Evolutionary conservation across 2,888 invertebrate species (phyloP).

Genomic region (Mimumesa dahlbomi): DNA sequence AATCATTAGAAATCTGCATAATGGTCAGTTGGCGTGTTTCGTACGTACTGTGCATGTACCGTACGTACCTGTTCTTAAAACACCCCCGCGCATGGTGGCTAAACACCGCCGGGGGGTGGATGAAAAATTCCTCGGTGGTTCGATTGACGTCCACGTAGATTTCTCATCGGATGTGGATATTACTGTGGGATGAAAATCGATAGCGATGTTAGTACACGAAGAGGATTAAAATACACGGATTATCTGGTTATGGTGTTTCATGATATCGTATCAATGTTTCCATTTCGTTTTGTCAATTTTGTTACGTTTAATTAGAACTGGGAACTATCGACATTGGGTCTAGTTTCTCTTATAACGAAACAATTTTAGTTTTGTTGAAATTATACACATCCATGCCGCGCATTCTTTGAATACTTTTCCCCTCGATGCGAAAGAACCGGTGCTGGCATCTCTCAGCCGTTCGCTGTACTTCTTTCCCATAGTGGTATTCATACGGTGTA

Average conservation of each 20-base stretch:
- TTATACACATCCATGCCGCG: too few relatives aligned
- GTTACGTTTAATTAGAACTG: too few relatives aligned
- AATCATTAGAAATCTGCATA: constrained; percentile 72
- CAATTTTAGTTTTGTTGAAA: too few relatives aligned
- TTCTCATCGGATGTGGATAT: constrained; percentile 13
- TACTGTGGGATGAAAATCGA: constrained; percentile 1
- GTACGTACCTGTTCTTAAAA: constrained; percentile 28
- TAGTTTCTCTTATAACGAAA: too few relatives aligned
- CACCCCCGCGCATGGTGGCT: constrained; percentile 34
- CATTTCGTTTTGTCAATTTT: too few relatives aligned
- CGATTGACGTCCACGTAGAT: constrained; percentile 27
- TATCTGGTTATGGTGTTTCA: too few relatives aligned
- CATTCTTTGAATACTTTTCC: too few relatives aligned
- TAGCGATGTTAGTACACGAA: too few relatives aligned
- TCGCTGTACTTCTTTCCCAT: neutral
- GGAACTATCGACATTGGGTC: too few relatives aligned
- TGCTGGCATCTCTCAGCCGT: neutral
- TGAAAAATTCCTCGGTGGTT: constrained; percentile 38
- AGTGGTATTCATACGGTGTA: too few relatives aligned
- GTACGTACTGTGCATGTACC: constrained; percentile 32
- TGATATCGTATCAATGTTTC: too few relatives aligned
- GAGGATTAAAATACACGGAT: too few relatives aligned
- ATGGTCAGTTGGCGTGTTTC: constrained; percentile 71
- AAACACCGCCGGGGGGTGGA: constrained; percentile 15
- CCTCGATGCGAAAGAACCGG: neutral